These are phyloP conservation scores for Tragopan temminckii DNA, from an alignment of 2,797 vertebrate genomes.

Conservation along the genomic window DNA sequence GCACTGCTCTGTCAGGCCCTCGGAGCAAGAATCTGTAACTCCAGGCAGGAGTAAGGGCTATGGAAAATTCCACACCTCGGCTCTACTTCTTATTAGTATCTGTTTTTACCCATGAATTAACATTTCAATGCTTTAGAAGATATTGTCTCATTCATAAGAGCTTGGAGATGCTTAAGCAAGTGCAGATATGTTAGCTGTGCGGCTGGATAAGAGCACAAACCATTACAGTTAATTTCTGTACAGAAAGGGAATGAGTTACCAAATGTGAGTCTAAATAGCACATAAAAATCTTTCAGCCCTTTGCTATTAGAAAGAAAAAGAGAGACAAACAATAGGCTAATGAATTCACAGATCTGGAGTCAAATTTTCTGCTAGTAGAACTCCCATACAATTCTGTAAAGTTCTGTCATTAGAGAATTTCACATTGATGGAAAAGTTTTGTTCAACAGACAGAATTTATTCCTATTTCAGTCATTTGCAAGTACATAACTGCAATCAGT, in stretches of 20 bases:
- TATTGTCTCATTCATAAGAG: background rate
- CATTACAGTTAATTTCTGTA: slow-evolving; percentile 1
- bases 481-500: slow-evolving; percentile 7
- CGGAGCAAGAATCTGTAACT: background rate
- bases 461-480: slow-evolving; percentile 37
- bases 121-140: background rate
- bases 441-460: slow-evolving; percentile 31
- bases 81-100: background rate
- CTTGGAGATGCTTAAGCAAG: background rate
- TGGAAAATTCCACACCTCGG: background rate
- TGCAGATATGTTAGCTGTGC: background rate
- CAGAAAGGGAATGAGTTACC: slow-evolving; percentile 17
- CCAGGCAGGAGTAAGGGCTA: background rate
- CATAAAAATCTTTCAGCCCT: slow-evolving; percentile 4
- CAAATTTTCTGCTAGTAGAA: background rate
- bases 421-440: slow-evolving; percentile 27
- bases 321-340: background rate
- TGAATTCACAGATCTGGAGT: background rate
- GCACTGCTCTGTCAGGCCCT: background rate
- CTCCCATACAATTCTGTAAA: slow-evolving; percentile 2
- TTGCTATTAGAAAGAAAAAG: slow-evolving; percentile 13
- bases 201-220: slow-evolving; percentile 5
- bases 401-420: slow-evolving; percentile 29
- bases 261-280: slow-evolving; percentile 26
- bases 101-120: background rate